These are phyloP conservation scores for Morphnarchus princeps DNA, from an alignment of 2,113 vertebrate species.

Conservation along the genomic window DNA sequence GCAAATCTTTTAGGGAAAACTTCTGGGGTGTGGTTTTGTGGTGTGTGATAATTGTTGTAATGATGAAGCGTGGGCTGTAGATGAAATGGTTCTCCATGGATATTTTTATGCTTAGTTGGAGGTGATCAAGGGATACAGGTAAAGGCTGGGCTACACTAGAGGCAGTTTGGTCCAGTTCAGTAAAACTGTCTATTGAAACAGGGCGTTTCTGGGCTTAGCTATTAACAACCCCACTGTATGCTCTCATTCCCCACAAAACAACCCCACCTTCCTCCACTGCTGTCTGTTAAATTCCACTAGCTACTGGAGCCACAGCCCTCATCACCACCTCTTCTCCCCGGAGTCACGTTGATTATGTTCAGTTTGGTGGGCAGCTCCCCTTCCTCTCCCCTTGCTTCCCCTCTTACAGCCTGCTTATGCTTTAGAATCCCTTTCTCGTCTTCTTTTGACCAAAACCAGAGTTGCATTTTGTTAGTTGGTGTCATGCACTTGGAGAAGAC, in stretches of 20 bases:
- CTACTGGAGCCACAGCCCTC: neutral
- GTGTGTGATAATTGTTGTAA: slow-evolving; percentile 3
- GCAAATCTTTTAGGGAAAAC: neutral
- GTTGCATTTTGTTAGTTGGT: neutral
- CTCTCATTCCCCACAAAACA: neutral
- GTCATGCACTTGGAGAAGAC: neutral
- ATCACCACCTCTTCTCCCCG: neutral
- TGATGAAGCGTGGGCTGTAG: slow-evolving; percentile 14
- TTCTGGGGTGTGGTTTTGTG: neutral
- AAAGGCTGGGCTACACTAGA: neutral
- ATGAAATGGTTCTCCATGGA: slow-evolving; percentile 3
- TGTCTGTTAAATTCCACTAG: neutral
- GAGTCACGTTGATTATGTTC: neutral
- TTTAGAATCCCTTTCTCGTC: neutral
- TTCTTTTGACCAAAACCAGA: neutral
- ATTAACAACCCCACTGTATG: neutral
- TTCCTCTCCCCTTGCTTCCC: neutral
- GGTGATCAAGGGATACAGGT: neutral
- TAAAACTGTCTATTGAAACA: neutral
- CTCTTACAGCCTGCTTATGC: neutral
- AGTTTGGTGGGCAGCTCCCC: neutral
- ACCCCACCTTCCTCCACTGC: neutral
- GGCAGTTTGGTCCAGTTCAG: neutral
- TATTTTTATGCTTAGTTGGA: slow-evolving; percentile 40
- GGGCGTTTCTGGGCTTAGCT: neutral